Percentiles rank a stretch among this genome's conserved stretches.
phyloP scores from a whole-genome alignment of 2,113 vertebrate species.

The Lipophrys pholis region DNA sequence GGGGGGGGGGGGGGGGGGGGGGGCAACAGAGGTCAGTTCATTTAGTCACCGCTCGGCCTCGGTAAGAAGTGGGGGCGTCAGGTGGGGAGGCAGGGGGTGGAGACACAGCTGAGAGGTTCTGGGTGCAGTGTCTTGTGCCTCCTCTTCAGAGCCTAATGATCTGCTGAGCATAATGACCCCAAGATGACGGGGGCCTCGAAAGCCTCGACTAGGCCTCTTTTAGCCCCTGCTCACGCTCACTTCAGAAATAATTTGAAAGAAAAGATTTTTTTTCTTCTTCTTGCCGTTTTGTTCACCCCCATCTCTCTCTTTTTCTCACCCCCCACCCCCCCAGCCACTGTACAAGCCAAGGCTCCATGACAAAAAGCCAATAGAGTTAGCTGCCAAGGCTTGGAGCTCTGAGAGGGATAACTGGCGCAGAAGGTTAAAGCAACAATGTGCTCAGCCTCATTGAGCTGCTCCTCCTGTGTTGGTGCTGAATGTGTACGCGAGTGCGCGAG shows the following conservation, averaged over 20 bases:
- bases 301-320: conserved; percentile 12
- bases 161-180: conserved; percentile 79
- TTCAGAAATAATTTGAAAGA: conserved; percentile 73
- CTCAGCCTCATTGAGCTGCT: conserved; percentile 75
- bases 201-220: conserved; percentile 58
- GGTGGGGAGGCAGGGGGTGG: conserved; percentile 3
- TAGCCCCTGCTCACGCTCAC: conserved; percentile 65
- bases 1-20: conserved; percentile 19
- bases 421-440: conserved; percentile 85
- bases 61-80: conserved; percentile 27
- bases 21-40: conserved; percentile 57
- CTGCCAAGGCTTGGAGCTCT: conserved; percentile 78
- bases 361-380: conserved; percentile 82
- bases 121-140: conserved; percentile 62
- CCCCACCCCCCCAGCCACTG: conserved; percentile 57
- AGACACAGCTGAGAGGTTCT: conserved; percentile 45
- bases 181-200: conserved; percentile 71
- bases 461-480: conserved; percentile 69
- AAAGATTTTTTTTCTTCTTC: conserved; percentile 66
- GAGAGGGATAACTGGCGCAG: conserved; percentile 81
- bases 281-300: conserved; percentile 72
- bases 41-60: conserved; percentile 54
- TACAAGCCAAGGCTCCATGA: conserved; percentile 76
- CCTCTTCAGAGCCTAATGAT: conserved; percentile 76
- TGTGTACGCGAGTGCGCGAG: conserved; percentile 38